Conservation (phyloP, 2,797 vertebrate species). For the Trichosurus vulpecula region DNA sequence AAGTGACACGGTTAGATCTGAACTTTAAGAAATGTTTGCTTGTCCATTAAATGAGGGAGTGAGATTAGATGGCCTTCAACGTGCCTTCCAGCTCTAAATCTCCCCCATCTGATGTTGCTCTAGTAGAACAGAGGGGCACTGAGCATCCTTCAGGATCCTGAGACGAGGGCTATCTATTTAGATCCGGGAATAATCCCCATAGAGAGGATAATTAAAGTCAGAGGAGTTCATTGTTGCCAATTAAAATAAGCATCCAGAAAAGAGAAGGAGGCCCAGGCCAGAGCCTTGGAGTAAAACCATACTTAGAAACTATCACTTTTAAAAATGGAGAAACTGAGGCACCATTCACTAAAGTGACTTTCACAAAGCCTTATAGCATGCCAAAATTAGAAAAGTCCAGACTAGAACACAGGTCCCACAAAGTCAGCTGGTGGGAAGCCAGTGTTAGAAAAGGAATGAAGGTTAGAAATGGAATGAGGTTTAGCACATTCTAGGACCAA, state of each 20-base stretch:
- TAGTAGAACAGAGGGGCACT: not conserved
- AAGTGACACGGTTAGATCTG: not conserved
- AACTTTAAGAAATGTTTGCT: not conserved
- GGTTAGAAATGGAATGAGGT: not conserved
- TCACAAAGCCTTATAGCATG: not conserved
- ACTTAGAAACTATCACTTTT: not conserved
- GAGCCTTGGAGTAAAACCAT: not conserved
- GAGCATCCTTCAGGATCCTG: not conserved
- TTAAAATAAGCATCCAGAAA: not conserved
- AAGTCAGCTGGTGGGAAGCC: not conserved
- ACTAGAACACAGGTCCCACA: not conserved
- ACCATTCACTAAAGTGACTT: not conserved
- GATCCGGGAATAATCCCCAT: not conserved
- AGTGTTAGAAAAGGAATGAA: not conserved
- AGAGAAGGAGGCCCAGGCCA: not conserved
- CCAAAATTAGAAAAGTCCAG: not conserved
- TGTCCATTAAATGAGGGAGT: not conserved
- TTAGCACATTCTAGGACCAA: not conserved
- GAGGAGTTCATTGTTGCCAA: not conserved
- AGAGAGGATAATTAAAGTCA: not conserved
- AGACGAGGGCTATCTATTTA: not conserved
- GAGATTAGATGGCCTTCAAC: not conserved
- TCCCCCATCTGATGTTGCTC: not conserved
- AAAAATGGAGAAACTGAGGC: not conserved
- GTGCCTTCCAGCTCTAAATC: not conserved